Evolutionary conservation across 2,888 invertebrate genomes (phyloP).

Genomic region (Phragmatobia fuliginosa): DNA sequence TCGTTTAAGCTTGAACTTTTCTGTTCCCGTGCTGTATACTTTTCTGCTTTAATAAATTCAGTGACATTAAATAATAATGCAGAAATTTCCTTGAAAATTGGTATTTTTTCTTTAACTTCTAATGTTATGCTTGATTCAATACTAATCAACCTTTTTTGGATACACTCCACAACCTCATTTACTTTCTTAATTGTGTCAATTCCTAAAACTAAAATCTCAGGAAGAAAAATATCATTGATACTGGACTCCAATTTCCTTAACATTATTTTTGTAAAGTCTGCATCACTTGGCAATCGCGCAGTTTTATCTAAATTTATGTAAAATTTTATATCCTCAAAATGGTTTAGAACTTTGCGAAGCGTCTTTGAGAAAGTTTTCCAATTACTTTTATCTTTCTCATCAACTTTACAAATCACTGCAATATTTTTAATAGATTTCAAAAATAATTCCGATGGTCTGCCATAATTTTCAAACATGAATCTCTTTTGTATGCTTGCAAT

Average conservation of each 20-base stretch:
- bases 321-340: constrained; percentile 82
- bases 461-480: constrained; percentile 79
- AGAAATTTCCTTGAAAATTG: constrained; percentile 71
- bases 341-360: constrained; percentile 73
- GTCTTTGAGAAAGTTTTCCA: constrained; percentile 70
- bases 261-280: constrained; percentile 76
- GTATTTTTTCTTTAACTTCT: constrained; percentile 80
- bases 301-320: constrained; percentile 82
- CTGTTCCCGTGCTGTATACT: constrained; percentile 8
- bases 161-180: constrained; percentile 44
- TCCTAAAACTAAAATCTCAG: constrained; percentile 44
- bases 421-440: constrained; percentile 72
- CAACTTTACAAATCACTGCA: constrained; percentile 45
- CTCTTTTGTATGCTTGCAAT: constrained; percentile 79
- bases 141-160: constrained; percentile 52
- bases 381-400: constrained; percentile 45
- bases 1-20: neutral
- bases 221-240: constrained; percentile 55
- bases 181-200: constrained; percentile 43
- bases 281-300: constrained; percentile 77
- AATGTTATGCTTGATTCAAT: constrained; percentile 67
- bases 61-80: constrained; percentile 52
- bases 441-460: constrained; percentile 72
- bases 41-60: constrained; percentile 44
- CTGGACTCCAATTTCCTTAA: constrained; percentile 67